These are phyloP conservation scores for Gallinago undulata DNA, from an alignment of 2,113 vertebrate genomes.

Conservation along the genomic window DNA sequence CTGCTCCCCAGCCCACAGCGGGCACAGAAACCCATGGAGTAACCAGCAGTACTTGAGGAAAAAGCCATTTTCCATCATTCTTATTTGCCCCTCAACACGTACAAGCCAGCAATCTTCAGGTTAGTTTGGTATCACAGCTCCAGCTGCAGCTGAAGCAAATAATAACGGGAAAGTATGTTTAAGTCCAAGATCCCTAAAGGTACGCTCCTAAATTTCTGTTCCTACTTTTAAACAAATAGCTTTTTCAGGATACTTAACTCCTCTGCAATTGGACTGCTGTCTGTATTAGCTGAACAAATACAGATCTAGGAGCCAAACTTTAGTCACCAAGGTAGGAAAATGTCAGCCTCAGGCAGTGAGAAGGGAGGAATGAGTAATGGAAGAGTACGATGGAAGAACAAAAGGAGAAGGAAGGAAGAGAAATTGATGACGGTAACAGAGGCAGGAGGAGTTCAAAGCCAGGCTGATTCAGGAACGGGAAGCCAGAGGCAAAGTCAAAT, in stretches of 20 bases:
- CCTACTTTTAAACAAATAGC: neutral
- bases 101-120: neutral
- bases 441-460: neutral
- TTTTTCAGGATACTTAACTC: neutral
- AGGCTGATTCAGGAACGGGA: neutral
- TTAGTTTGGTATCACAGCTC: neutral
- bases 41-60: neutral
- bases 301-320: neutral
- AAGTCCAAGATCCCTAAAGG: neutral
- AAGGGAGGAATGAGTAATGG: neutral
- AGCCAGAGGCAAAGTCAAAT: neutral
- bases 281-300: neutral
- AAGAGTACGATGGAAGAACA: neutral
- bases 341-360: neutral
- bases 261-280: neutral
- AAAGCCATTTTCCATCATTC: neutral
- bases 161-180: neutral
- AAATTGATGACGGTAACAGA: neutral
- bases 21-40: rapidly evolving
- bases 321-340: neutral
- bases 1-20: rapidly evolving
- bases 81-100: neutral
- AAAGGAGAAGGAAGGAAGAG: neutral
- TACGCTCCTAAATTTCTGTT: neutral
- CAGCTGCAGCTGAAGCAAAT: neutral